Evolutionary conservation across 2,113 vertebrate genomes (phyloP).

Genomic region (Motacilla alba): DNA sequence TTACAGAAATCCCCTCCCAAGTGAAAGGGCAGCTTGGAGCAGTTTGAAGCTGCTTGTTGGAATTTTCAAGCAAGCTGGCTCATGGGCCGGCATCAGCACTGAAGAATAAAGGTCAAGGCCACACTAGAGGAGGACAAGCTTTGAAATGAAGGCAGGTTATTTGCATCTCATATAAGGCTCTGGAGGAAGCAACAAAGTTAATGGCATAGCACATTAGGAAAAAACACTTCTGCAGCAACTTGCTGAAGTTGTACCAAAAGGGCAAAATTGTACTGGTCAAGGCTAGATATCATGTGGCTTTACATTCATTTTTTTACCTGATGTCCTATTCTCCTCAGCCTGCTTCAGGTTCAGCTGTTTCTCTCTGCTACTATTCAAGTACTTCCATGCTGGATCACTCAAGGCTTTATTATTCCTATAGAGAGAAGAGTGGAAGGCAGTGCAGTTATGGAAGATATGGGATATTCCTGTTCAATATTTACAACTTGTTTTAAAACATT

Average conservation of each 20-base stretch:
- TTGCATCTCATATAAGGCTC: neutral
- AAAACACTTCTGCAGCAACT: neutral
- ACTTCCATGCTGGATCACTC: constrained; percentile 87
- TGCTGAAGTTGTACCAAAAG: neutral
- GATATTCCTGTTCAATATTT: neutral
- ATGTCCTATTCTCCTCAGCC: constrained; percentile 84
- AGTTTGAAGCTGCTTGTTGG: neutral
- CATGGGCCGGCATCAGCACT: neutral
- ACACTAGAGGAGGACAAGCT: neutral
- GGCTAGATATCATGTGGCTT: neutral
- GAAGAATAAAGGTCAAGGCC: neutral
- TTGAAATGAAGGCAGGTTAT: neutral
- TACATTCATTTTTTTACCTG: constrained; percentile 74
- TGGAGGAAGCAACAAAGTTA: neutral
- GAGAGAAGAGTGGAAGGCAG: neutral
- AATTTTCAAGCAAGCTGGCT: neutral
- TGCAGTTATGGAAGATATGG: neutral
- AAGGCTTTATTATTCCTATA: constrained; percentile 93
- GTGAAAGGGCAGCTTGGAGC: neutral
- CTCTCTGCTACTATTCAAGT: constrained; percentile 88
- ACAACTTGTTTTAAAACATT: neutral
- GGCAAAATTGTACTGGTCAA: neutral
- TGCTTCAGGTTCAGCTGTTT: constrained; percentile 88
- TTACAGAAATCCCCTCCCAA: neutral
- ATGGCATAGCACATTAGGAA: neutral